Evolutionary conservation across 2,888 invertebrate genomes (phyloP).

Genomic region (Heliconius sara): DNA sequence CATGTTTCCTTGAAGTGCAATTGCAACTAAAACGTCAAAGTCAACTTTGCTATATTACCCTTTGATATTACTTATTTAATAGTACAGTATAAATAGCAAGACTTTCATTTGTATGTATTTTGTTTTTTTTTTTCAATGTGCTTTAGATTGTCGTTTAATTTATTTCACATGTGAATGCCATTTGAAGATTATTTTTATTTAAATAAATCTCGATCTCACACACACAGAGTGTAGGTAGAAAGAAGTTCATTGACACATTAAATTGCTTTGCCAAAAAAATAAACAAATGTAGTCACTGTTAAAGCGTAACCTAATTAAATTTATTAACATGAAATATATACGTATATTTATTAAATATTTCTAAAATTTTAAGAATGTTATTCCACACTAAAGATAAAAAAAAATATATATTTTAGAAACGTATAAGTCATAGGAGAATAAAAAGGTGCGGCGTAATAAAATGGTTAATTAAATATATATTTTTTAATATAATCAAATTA

Average conservation of each 20-base stretch:
- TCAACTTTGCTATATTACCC: neutral
- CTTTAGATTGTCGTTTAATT: neutral
- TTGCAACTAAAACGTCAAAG: neutral
- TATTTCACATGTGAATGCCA: neutral
- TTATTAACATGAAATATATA: neutral
- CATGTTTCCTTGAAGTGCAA: neutral
- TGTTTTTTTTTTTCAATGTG: neutral
- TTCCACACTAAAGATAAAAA: too few species aligned
- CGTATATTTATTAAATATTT: neutral
- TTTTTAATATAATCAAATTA: neutral
- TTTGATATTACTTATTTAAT: neutral
- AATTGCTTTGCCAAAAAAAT: conserved; percentile 21
- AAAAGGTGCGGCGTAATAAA: neutral
- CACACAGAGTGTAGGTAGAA: neutral
- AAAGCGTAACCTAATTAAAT: neutral
- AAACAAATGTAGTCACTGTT: neutral
- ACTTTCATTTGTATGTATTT: neutral
- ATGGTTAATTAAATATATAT: neutral
- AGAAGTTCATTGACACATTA: conserved; percentile 22
- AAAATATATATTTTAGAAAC: too few species aligned
- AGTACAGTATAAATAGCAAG: neutral
- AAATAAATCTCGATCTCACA: neutral
- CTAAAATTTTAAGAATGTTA: too few species aligned
- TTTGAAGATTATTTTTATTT: neutral
- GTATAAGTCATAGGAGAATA: too few species aligned